phyloP scores from a whole-genome alignment of 2,888 invertebrate species.

The Stratiomys singularior region DNA sequence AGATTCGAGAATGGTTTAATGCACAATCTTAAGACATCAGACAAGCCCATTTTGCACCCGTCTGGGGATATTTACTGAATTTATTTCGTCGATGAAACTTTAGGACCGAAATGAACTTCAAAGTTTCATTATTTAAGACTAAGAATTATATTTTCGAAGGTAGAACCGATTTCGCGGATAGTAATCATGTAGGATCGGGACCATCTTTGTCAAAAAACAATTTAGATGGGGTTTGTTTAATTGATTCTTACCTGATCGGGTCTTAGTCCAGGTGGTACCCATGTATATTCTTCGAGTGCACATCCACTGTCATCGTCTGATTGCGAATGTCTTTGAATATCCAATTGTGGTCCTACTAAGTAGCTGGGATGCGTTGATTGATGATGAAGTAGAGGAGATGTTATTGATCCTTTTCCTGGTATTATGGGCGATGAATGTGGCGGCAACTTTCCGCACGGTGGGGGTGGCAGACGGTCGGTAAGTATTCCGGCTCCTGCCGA shows the following conservation, averaged over 20 bases:
- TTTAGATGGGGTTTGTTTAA: no score
- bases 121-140: no score
- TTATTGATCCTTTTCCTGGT: slow-evolving; percentile 55
- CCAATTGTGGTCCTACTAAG: slow-evolving; percentile 66
- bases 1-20: no score
- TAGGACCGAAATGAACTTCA: no score
- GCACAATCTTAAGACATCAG: no score
- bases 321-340: slow-evolving; percentile 87
- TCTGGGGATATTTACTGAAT: no score
- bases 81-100: no score
- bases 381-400: slow-evolving; percentile 63
- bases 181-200: no score
- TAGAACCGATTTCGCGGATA: no score
- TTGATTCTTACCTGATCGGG: slow-evolving; percentile 97
- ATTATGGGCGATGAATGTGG: slow-evolving; percentile 45
- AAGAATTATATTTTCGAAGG: no score
- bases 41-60: no score
- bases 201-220: no score
- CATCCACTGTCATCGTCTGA: slow-evolving; percentile 99
- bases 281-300: slow-evolving; percentile 97
- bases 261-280: slow-evolving; percentile 96
- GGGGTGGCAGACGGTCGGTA: background rate
- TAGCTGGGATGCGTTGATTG: slow-evolving; percentile 61
- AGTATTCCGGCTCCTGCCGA: slow-evolving; percentile 11
- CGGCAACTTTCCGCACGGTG: slow-evolving; percentile 52